Base-by-base conservation (phyloP, 2,888 invertebrate species). In the Lasioglossum pauxillum region DNA sequence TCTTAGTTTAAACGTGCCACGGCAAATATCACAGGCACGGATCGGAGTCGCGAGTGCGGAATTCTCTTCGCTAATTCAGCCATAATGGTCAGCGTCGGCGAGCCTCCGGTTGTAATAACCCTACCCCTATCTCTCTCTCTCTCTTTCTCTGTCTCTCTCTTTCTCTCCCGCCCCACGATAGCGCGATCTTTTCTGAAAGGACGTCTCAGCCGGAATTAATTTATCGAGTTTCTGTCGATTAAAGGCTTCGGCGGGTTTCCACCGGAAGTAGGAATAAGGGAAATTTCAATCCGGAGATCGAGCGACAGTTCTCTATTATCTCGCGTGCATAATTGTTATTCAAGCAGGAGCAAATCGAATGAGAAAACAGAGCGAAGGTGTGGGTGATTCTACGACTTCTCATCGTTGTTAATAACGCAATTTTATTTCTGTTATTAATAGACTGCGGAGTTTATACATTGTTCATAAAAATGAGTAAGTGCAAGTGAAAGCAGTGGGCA, bases 1-100 rank as follows among this genome's bases (percentile, higher is more conserved):
- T 80, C 86, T 77, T 86, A 74, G 82, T 82, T 79, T 75, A 80
- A 86, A 80, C 86, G 82, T 86, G 86, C 87, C 86, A 49, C 35
- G 80, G 87, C 82, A 86, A 87, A 82, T 80, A 87, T 87, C 86
- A 86, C 49, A 12, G 19, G 67, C 75, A 35, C 71, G 73, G 67
- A 72, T 72, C 67, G 80, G 57, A 27, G 27, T 75, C 64, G 75
- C 75, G 78, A 72, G 69, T 31, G 44, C 75, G 57, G 79, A 73
- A 77, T 86, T 86, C 75, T 49, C 87, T 67, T 14, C 35, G 83
- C 72, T 87, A 86, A 86, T 86, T 86, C 75, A 75, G 64, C 83
- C 78, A 72, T 86, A 87, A 87, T 86, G 87, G 83, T 80, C 57
- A 46, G 57, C 35, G 44, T 57, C 57, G 57, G 57, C 1, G 74